Evolutionary conservation across 2,888 invertebrate species (phyloP).

Genomic region (Vannuccia rotundouncinata): DNA sequence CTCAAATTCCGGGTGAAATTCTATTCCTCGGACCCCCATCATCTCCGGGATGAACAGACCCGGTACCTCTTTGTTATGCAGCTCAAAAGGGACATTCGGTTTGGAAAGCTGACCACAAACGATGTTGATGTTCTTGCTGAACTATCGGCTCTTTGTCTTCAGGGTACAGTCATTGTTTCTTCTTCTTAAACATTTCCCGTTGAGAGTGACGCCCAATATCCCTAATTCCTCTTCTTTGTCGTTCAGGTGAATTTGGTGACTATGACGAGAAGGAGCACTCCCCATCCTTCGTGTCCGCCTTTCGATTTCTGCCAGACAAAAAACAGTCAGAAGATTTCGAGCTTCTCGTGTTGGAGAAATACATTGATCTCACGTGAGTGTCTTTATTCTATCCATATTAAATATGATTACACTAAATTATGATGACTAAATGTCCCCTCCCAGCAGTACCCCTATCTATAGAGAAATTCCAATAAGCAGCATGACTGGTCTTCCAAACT

Average conservation of each 20-base stretch:
- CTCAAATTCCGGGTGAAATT: slow-evolving; percentile 90
- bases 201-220: neutral
- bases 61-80: slow-evolving; percentile 94
- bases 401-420: no score
- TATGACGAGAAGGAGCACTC: slow-evolving; percentile 84
- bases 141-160: slow-evolving; percentile 79
- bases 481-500: no score
- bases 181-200: no score
- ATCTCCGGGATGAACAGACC: slow-evolving; percentile 85
- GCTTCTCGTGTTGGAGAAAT: slow-evolving; percentile 82
- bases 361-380: slow-evolving; percentile 59
- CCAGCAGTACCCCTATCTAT: no score
- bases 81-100: slow-evolving; percentile 85
- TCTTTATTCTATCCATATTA: slow-evolving; percentile 1
- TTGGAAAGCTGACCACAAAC: slow-evolving; percentile 79
- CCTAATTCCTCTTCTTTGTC: slow-evolving; percentile 35
- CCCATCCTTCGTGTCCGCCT: slow-evolving; percentile 93
- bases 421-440: no score
- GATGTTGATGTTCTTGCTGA: slow-evolving; percentile 74
- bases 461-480: no score
- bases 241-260: slow-evolving; percentile 87
- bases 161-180: slow-evolving; percentile 66
- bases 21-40: slow-evolving; percentile 92
- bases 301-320: slow-evolving; percentile 80
- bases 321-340: slow-evolving; percentile 89